Base-by-base conservation (phyloP, 2,113 vertebrate species). In the Entosphenus tridentatus region DNA sequence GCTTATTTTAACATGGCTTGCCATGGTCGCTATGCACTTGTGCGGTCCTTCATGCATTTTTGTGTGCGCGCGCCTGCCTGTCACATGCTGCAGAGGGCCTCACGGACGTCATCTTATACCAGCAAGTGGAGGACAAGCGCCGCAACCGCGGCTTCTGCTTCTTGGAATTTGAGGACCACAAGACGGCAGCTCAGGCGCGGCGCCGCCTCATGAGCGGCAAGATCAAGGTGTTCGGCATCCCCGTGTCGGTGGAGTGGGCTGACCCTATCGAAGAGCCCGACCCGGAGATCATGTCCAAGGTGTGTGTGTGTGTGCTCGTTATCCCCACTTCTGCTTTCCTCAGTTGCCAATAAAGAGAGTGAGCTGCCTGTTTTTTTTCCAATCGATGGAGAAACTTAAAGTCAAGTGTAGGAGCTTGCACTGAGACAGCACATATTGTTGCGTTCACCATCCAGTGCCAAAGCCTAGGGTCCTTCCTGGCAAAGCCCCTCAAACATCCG, bases 61-160 rank as follows among this genome's bases (percentile, higher is more conserved):
- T 39, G 39, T 39, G 39, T 39, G 39, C 39, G 39, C 6, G 5
- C 39, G 39, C 39, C 39, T 39, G 39, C 39, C 39, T 39, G 39
- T 39, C 5, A 7, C 57, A 68, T 76, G 79, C 74, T 72, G 1
- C 77, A 98, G 93, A 98, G 85, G 89, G 93, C 73, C 89, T 98
- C 75, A 91, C 85, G 72, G 92, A 97, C 68, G 89, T 98, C 74
- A 98, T 98, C 76, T 82, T 98, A 57, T 98, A 97, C 77, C 89
- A 92, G 70, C 92, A 97, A 72, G 90, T 89, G 1, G 92, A 98
- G 39, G 93, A 98, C 79, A 97, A 96, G 76, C 96, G 88, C 78
- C 96, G 96, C 82, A 98, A 98, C 78, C 78, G 92, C 4, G 93
- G 93, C 11, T 98, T 98, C 79, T 97, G 93, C 74, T 98, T 98